A percentile compares a stretch with the other conserved stretches of the same genome.
phyloP scores from a whole-genome alignment of 2,888 invertebrate genomes.

The Plagodis dolabraria region DNA sequence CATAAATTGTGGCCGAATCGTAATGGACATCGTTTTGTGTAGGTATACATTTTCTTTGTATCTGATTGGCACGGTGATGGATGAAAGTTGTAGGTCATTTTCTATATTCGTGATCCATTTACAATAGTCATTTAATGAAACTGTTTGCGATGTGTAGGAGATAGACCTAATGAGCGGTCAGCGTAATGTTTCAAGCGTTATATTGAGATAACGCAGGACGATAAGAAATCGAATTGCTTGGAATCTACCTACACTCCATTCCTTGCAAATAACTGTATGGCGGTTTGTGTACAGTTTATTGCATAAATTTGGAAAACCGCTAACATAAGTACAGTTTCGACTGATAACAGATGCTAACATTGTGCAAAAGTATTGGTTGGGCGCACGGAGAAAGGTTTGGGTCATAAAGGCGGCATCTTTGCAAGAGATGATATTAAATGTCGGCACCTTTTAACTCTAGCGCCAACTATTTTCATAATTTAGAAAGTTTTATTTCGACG shows the following conservation, averaged over 20 bases:
- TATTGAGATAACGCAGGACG: constrained; percentile 12
- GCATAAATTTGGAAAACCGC: constrained; percentile 46
- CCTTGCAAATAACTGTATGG: constrained; percentile 35
- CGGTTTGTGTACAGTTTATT: constrained; percentile 41
- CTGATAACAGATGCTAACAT: constrained; percentile 59
- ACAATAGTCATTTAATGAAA: constrained; percentile 34
- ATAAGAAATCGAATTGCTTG: constrained; percentile 29
- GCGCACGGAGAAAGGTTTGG: constrained; percentile 61
- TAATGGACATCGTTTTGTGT: constrained; percentile 81
- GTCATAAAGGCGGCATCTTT: constrained; percentile 68
- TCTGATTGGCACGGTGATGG: constrained; percentile 79
- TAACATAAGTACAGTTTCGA: constrained; percentile 39
- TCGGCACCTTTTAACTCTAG: constrained; percentile 65
- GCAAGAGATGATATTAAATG: constrained; percentile 68
- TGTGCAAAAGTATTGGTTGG: constrained; percentile 70
- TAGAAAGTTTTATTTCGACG: constrained; percentile 73
- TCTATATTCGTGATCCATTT: constrained; percentile 56
- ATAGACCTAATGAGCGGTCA: constrained; percentile 38
- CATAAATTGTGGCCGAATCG: constrained; percentile 69
- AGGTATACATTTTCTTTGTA: constrained; percentile 56
- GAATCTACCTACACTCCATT: constrained; percentile 14
- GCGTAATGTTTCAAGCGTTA: constrained; percentile 26
- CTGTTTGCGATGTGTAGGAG: constrained; percentile 35
- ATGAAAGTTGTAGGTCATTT: constrained; percentile 69
- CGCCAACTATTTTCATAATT: constrained; percentile 56